Evolutionary conservation across 2,797 vertebrate genomes (phyloP).

Genomic region (Cyprinodon diabolis): DNA sequence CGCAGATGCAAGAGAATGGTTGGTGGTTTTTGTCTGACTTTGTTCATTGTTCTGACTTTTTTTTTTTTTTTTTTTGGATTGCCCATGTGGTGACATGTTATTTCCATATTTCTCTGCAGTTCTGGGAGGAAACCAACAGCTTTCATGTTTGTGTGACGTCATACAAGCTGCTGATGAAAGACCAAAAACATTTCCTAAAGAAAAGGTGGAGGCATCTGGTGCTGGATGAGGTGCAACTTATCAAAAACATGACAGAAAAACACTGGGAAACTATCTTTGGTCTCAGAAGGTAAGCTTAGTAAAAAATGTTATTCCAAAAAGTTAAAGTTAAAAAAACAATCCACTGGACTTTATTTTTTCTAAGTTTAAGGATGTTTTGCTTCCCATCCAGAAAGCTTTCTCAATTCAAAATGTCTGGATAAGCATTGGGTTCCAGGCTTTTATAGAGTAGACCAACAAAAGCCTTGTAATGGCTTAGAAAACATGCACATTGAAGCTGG

Average conservation of each 20-base stretch:
- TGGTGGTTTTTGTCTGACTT: not conserved
- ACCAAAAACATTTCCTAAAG: constrained; percentile 87
- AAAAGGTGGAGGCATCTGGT: constrained; percentile 89
- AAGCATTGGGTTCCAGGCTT: too few relatives aligned
- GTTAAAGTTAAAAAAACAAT: too few relatives aligned
- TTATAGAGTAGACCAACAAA: too few relatives aligned
- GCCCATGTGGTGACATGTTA: not conserved
- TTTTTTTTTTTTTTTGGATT: not conserved
- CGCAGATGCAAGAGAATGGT: constrained; percentile 93
- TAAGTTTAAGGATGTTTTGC: too few relatives aligned
- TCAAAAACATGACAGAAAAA: constrained; percentile 91
- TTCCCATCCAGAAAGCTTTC: too few relatives aligned
- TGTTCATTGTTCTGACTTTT: not conserved
- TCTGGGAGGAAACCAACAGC: constrained; percentile 88
- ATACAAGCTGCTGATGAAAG: constrained; percentile 93
- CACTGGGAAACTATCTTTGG: constrained; percentile 91
- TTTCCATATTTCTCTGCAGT: constrained; percentile 68
- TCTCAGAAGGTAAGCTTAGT: constrained; percentile 83
- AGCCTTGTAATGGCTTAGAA: too few relatives aligned
- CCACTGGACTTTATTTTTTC: too few relatives aligned
- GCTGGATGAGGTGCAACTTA: constrained; percentile 91
- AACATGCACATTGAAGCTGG: too few relatives aligned
- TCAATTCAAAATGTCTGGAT: too few relatives aligned
- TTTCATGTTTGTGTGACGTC: constrained; percentile 93
- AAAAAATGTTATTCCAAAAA: not conserved